Evolutionary conservation across 2,113 vertebrate genomes (phyloP).

Genomic region (Morphnarchus princeps): DNA sequence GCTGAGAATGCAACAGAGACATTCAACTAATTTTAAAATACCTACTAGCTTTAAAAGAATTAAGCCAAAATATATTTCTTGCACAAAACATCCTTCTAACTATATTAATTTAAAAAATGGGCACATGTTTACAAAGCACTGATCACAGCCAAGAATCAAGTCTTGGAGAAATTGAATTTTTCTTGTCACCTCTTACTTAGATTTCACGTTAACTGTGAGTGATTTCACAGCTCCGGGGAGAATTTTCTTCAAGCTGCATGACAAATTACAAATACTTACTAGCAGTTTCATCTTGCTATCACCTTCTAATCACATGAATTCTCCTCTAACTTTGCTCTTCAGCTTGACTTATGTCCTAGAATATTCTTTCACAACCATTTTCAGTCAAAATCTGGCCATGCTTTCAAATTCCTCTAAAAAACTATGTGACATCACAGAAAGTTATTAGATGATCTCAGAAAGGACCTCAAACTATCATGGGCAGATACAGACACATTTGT

Average conservation of each 20-base stretch:
- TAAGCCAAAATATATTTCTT: neutral
- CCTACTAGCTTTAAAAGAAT: neutral
- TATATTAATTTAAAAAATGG: neutral
- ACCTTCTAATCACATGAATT: neutral
- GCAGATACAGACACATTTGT: neutral
- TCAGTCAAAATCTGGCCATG: neutral
- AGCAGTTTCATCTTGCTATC: neutral
- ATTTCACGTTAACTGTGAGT: neutral
- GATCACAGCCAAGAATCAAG: neutral
- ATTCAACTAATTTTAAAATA: neutral
- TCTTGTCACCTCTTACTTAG: neutral
- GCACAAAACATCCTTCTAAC: neutral
- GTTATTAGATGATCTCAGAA: neutral
- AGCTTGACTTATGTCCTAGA: neutral
- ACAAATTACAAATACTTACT: neutral
- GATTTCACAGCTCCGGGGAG: neutral
- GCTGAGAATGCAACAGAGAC: neutral
- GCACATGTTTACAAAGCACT: neutral
- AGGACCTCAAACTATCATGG: neutral
- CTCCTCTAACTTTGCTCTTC: neutral
- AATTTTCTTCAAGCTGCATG: neutral
- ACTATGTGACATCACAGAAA: neutral
- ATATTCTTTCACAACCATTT: neutral
- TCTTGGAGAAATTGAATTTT: neutral
- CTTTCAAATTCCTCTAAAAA: neutral